These are phyloP conservation scores for Yponomeuta evonymella DNA, from an alignment of 2,888 invertebrate genomes.

Conservation along the genomic window DNA sequence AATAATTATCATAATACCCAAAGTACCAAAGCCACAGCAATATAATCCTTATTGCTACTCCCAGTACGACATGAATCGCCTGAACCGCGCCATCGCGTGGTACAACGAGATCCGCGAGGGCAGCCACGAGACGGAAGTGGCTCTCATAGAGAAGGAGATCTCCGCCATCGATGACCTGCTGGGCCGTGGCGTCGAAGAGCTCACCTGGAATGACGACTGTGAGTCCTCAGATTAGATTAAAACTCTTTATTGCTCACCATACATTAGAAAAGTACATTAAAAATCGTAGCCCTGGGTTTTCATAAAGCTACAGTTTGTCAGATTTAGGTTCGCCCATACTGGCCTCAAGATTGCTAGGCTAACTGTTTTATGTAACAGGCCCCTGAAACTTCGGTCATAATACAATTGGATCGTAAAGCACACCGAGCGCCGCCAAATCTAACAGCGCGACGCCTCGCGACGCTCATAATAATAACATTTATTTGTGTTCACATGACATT, in stretches of 20 bases:
- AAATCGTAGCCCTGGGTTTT: no score
- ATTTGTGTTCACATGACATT: no score
- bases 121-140: constrained; percentile 86
- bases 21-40: neutral
- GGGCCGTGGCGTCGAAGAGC: constrained; percentile 79
- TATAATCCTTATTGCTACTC: neutral
- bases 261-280: no score
- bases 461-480: no score
- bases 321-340: no score
- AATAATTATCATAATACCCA: no score
- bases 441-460: no score
- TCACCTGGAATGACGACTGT: constrained; percentile 91
- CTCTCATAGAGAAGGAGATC: constrained; percentile 85
- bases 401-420: no score
- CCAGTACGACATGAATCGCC: constrained; percentile 72
- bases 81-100: constrained; percentile 82
- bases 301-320: no score
- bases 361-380: neutral
- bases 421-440: no score
- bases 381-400: no score
- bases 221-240: constrained; percentile 34
- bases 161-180: constrained; percentile 83
- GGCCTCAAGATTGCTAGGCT: no score
- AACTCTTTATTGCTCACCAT: neutral
- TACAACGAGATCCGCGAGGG: constrained; percentile 87